Conservation (phyloP, 35 echinoderm and acorn worm genomes). For the Hemicentrotus pulcherrimus region DNA sequence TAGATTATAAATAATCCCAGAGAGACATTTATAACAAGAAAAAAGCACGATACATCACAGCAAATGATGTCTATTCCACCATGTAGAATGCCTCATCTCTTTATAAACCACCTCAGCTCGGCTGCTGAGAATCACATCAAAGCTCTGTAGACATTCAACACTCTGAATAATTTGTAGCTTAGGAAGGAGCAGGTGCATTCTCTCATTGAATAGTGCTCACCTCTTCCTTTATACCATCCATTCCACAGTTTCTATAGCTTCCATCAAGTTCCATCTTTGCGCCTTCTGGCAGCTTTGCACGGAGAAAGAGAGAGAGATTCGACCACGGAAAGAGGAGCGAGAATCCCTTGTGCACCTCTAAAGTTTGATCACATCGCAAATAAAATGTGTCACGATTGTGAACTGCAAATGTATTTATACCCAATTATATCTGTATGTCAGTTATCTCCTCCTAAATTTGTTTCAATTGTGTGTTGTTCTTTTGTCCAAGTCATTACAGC, state of each 20-base stretch:
- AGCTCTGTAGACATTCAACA: neutral
- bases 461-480: neutral
- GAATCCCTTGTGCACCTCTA: neutral
- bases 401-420: neutral
- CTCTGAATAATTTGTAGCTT: constrained; percentile 5
- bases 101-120: neutral
- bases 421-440: too few species aligned
- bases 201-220: neutral
- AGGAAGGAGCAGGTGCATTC: neutral
- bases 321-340: neutral
- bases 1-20: neutral
- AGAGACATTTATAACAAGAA: neutral
- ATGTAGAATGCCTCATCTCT: neutral
- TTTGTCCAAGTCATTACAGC: neutral
- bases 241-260: neutral
- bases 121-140: neutral
- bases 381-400: neutral
- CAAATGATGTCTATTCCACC: neutral
- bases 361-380: neutral
- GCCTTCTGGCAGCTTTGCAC: neutral
- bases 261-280: neutral
- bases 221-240: neutral
- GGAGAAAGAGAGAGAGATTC: neutral
- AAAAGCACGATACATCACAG: neutral
- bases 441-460: too few species aligned